Evolutionary conservation across 2,888 invertebrate genomes (phyloP).

Genomic region (Mantis religiosa): DNA sequence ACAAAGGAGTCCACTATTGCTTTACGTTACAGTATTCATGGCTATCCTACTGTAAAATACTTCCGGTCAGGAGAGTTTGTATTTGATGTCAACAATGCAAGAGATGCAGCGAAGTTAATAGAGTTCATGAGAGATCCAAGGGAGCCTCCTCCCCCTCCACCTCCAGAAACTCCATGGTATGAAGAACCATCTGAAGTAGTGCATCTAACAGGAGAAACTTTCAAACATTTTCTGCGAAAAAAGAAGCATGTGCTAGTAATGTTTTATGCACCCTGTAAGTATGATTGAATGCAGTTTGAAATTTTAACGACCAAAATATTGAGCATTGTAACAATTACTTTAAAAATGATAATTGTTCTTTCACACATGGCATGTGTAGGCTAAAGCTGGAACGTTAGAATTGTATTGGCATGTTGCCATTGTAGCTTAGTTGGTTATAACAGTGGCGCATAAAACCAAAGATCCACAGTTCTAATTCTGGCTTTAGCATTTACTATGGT

Average conservation of each 20-base stretch:
- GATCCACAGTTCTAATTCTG: no score
- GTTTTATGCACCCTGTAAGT: constrained; percentile 91
- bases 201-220: constrained; percentile 69
- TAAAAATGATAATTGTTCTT: no score
- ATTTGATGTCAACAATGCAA: constrained; percentile 69
- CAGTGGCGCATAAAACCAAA: no score
- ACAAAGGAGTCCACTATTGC: constrained; percentile 69
- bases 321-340: no score
- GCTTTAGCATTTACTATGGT: no score
- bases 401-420: no score
- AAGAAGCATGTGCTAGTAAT: constrained; percentile 84
- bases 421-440: no score
- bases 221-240: constrained; percentile 71
- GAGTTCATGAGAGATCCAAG: constrained; percentile 80
- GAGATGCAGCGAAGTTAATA: constrained; percentile 73
- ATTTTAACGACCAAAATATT: not conserved
- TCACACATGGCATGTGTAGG: no score
- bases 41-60: constrained; percentile 77
- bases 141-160: constrained; percentile 80
- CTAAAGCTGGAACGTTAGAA: no score
- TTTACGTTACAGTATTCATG: constrained; percentile 65
- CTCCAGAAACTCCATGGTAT: constrained; percentile 75
- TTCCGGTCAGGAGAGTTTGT: constrained; percentile 71
- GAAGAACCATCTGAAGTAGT: constrained; percentile 71
- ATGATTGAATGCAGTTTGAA: not conserved